Percentiles rank a stretch among this genome's conserved stretches.
Evolutionary conservation across 2,888 invertebrate genomes (phyloP).

Genomic region (Eudemis profundana): DNA sequence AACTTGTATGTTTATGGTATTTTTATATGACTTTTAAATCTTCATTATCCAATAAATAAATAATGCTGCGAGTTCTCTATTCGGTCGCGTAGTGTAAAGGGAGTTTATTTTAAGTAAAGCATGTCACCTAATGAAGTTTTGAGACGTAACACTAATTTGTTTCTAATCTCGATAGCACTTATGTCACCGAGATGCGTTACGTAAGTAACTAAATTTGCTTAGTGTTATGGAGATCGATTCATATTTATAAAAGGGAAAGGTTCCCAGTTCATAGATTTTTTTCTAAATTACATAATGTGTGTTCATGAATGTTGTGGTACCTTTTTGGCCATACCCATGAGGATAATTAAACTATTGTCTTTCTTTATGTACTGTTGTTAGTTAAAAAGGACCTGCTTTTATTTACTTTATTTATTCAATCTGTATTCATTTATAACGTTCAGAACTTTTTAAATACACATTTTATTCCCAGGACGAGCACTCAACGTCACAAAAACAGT

Average conservation of each 20-base stretch:
- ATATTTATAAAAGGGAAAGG: too few relatives aligned
- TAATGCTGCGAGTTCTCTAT: not conserved
- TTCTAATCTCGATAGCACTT: slow-evolving; percentile 20
- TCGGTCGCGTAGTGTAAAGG: slow-evolving; percentile 17
- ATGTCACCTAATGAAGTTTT: slow-evolving; percentile 34
- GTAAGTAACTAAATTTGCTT: slow-evolving; percentile 6
- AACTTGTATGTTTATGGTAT: too few relatives aligned
- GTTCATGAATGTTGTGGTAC: too few relatives aligned
- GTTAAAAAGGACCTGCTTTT: not conserved
- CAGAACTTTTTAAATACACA: not conserved
- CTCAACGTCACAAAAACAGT: slow-evolving; percentile 26
- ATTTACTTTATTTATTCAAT: not conserved
- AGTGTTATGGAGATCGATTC: not conserved
- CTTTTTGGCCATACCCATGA: too few relatives aligned
- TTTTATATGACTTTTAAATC: too few relatives aligned
- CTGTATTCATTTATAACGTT: not conserved
- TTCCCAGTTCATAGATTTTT: too few relatives aligned
- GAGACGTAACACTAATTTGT: slow-evolving; percentile 33
- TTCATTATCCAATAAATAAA: too few relatives aligned
- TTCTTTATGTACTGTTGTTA: too few relatives aligned
- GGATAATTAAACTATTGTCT: too few relatives aligned
- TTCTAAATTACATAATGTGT: too few relatives aligned
- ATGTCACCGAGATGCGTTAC: not conserved
- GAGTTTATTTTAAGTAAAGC: slow-evolving; percentile 7
- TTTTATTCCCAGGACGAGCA: slow-evolving; percentile 2